Base-by-base conservation (phyloP, 2,113 vertebrate genomes). In the Otolemur garnettii region DNA sequence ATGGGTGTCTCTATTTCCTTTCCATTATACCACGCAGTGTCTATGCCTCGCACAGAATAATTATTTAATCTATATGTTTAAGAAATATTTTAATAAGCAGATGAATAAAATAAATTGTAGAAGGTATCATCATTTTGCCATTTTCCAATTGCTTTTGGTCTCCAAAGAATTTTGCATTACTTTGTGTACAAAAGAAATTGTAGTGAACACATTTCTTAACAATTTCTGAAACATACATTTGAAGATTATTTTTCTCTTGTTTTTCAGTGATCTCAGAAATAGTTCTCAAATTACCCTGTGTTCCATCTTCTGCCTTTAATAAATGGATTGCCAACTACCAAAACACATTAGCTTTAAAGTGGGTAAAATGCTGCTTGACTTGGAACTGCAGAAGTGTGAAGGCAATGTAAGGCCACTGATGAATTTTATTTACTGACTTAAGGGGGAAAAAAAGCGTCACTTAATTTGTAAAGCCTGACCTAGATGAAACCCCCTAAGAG, bases 371-470 rank as follows among this genome's bases (percentile, higher is more conserved):
- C 38, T 96, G 11, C 66, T 94, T 96, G 91, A 96, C 68, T 97
- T 89, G 89, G 57, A 94, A 42, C 50, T 94, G 62, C 75, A 97
- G 86, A 91, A 94, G 71, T 96, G 60, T 81, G 80, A 97, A 97
- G 78, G 79, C 95, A 94, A 86, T 84, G 78, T 94, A 77, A 96
- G 75, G 64, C 79, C 90, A 91, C 82, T 93, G 93, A 97, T 85
- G 72, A 96, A 98, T 96, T 96, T 97, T 96, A 96, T 90, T 97
- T 97, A 96, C 86, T 93, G 87, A 94, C 91, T 97, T 96, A 95
- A 93, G 71, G 71, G 26, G 35, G 14, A 12, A 90, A 93, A 91
- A 89, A 74, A 93, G 82, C 78, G 94, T 96, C 93, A 72, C 85
- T 97, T 97, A 87, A 96, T 97, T 96, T 96, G 96, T 96, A 96